These are phyloP conservation scores for Cephus runcator DNA, from an alignment of 2,888 invertebrate species.

Conservation along the genomic window DNA sequence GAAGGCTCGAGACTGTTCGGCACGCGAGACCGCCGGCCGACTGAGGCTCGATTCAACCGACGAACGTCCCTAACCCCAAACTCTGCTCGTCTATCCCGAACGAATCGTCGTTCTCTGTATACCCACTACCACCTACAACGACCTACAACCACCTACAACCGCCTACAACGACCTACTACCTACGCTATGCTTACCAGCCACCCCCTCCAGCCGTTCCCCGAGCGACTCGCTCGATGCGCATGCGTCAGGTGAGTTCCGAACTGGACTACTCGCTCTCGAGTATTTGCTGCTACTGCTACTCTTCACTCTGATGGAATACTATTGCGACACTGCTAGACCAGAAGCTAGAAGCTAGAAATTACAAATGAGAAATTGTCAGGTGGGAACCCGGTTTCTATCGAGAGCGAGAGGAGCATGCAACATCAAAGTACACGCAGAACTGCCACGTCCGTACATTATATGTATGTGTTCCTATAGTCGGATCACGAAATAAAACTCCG, in stretches of 20 bases:
- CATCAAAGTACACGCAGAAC: too few species aligned
- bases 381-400: too few species aligned
- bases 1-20: conserved; percentile 45
- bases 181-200: conserved; percentile 12
- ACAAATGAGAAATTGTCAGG: too few species aligned
- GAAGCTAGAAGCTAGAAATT: too few species aligned
- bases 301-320: too few species aligned
- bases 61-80: conserved; percentile 27
- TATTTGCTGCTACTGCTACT: not conserved
- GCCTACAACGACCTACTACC: conserved; percentile 2
- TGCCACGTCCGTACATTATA: too few species aligned
- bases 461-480: too few species aligned
- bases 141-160: too few species aligned
- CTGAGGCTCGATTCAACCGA: conserved; percentile 58
- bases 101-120: conserved; percentile 35
- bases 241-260: conserved; percentile 40
- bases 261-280: not conserved
- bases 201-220: conserved; percentile 20
- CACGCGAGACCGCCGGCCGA: conserved; percentile 66
- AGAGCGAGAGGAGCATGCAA: too few species aligned
- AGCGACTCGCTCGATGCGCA: conserved; percentile 23
- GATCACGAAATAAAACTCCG: too few species aligned
- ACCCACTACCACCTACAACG: conserved; percentile 20
- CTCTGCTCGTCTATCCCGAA: conserved; percentile 45
- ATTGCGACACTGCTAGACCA: too few species aligned